Percentiles rank a stretch among this genome's conserved stretches.
phyloP scores from a whole-genome alignment of 2,113 vertebrate genomes.

The Nothobranchius furzeri region DNA sequence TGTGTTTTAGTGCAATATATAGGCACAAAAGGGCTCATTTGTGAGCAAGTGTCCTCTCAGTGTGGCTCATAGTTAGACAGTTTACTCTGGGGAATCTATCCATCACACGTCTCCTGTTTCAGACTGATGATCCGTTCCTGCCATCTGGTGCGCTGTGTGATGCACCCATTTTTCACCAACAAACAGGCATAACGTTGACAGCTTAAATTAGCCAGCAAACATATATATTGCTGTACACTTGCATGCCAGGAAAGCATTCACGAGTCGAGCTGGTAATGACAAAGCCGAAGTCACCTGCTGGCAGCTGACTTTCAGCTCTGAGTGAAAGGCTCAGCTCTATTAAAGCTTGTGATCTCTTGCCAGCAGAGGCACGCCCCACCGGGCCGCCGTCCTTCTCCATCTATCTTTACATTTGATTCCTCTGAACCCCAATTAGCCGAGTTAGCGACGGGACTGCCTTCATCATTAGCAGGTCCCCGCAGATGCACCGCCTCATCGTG shows the following conservation, averaged over 20 bases:
- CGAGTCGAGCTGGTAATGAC: constrained; percentile 71
- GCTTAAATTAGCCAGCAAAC: constrained; percentile 74
- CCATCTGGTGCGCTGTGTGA: constrained; percentile 80
- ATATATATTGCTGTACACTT: constrained; percentile 76
- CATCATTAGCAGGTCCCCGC: constrained; percentile 54
- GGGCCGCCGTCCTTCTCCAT: constrained; percentile 64
- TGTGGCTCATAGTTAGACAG: constrained; percentile 64
- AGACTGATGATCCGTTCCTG: constrained; percentile 74
- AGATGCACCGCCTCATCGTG: constrained; percentile 43
- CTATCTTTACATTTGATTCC: constrained; percentile 68
- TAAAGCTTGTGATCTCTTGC: constrained; percentile 76
- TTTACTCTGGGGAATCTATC: constrained; percentile 71
- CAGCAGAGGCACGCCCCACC: constrained; percentile 60
- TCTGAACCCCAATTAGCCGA: constrained; percentile 74
- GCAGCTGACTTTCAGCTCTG: constrained; percentile 74
- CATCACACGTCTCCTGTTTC: constrained; percentile 72
- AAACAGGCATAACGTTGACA: constrained; percentile 76
- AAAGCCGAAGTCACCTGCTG: constrained; percentile 74
- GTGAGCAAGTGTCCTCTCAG: constrained; percentile 56
- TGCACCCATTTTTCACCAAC: constrained; percentile 78
- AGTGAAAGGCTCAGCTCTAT: constrained; percentile 72
- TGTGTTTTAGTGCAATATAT: constrained; percentile 30
- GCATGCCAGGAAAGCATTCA: constrained; percentile 68
- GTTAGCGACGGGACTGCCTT: constrained; percentile 58
- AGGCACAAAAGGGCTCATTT: constrained; percentile 48